Evolutionary conservation across 2,888 invertebrate species (phyloP).

Genomic region (Agriotes lineatus): DNA sequence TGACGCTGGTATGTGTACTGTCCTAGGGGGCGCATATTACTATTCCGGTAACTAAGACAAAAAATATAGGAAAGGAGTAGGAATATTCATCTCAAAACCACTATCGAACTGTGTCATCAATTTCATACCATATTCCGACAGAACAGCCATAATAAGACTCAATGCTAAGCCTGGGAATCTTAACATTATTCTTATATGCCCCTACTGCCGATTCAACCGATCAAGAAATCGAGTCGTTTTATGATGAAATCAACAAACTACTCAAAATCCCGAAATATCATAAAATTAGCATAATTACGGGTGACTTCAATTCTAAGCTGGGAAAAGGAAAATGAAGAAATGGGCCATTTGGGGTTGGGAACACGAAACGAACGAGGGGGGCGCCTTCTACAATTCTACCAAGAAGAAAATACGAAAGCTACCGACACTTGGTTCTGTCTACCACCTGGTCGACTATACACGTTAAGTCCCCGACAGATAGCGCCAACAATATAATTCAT

Average conservation of each 20-base stretch:
- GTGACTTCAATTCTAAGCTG: too few relatives aligned
- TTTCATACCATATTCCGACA: too few relatives aligned
- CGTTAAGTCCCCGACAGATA: not conserved
- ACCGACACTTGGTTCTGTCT: not conserved
- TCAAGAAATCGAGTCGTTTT: not conserved
- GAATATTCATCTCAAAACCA: not conserved
- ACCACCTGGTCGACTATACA: not conserved
- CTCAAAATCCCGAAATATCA: too few relatives aligned
- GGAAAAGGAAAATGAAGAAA: too few relatives aligned
- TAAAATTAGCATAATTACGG: too few relatives aligned
- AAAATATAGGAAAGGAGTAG: not conserved
- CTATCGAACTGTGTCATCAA: not conserved
- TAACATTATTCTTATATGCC: not conserved
- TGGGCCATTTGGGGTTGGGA: not conserved
- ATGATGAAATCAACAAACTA: not conserved
- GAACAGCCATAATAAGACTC: not conserved
- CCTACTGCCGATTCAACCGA: too few relatives aligned
- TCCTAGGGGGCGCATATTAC: too few relatives aligned
- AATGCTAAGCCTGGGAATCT: not conserved
- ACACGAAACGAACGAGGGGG: not conserved
- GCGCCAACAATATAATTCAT: too few relatives aligned
- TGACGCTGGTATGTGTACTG: not conserved
- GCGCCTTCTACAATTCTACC: too few relatives aligned
- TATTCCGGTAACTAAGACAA: not conserved
- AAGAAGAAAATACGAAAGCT: not conserved